These are phyloP conservation scores for Nephila pilipes DNA, from an alignment of 1,140 invertebrate genomes.

Conservation along the genomic window DNA sequence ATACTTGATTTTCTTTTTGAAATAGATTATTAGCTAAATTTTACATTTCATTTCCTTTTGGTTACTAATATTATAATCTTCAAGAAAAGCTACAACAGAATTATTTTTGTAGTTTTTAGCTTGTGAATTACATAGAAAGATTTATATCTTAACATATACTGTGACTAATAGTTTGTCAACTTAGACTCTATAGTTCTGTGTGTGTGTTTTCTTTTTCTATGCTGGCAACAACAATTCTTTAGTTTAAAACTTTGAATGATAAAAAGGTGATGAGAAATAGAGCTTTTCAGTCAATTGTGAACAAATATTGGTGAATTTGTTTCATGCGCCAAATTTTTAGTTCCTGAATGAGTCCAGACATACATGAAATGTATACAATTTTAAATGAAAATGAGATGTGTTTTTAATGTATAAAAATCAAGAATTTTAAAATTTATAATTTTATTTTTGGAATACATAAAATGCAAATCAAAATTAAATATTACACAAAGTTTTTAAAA, in stretches of 20 bases:
- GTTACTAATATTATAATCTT: not conserved
- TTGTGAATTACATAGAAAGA: not conserved
- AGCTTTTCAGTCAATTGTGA: not conserved
- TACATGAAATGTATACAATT: not conserved
- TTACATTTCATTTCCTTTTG: not conserved
- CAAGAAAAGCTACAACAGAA: not conserved
- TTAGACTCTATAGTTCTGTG: not conserved
- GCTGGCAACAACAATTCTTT: not conserved
- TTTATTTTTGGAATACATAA: not conserved
- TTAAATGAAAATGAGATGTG: not conserved
- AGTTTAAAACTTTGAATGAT: not conserved
- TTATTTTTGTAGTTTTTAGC: constrained; percentile 35
- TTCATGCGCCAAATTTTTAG: not conserved
- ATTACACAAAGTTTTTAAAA: too few relatives aligned
- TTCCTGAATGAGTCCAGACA: not conserved
- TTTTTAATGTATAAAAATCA: not conserved
- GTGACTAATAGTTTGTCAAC: not conserved
- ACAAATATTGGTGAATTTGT: not conserved
- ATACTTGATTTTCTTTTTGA: not conserved
- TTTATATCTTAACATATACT: not conserved
- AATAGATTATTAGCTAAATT: not conserved
- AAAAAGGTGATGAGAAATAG: not conserved
- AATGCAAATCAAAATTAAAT: too few relatives aligned
- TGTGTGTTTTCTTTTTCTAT: not conserved
- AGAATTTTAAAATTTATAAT: not conserved